Conservation (phyloP, 2,113 vertebrate species). For the Psittacula cyanocephala region DNA sequence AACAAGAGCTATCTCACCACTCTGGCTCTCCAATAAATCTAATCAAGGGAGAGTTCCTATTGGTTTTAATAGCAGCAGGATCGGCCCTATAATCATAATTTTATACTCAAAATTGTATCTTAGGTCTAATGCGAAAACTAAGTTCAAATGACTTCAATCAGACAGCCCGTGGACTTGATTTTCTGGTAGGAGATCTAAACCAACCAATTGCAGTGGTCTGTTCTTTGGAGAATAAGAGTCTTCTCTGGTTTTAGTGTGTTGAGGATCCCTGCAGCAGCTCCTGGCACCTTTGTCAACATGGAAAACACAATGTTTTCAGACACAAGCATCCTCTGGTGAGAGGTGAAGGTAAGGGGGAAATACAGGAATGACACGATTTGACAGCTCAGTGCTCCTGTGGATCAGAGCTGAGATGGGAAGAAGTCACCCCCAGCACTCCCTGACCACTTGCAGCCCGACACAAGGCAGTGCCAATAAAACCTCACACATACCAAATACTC, state of each 20-base stretch:
- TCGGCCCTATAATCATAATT: neutral
- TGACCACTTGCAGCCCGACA: neutral
- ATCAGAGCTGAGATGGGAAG: neutral
- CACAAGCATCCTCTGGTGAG: neutral
- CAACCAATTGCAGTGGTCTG: neutral
- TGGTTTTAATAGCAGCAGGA: neutral
- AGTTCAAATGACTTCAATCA: neutral
- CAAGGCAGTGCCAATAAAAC: accelerated
- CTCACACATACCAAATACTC: neutral
- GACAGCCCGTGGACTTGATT: neutral
- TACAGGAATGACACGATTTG: neutral
- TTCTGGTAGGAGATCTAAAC: neutral
- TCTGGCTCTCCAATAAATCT: neutral
- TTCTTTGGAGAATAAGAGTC: neutral
- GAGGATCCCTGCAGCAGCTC: neutral
- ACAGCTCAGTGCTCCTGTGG: neutral
- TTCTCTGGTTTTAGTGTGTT: neutral
- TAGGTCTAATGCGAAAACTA: neutral
- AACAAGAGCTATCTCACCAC: neutral
- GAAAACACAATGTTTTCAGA: neutral
- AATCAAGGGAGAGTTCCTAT: neutral
- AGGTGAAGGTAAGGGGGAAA: neutral
- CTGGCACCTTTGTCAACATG: accelerated
- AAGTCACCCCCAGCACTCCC: neutral
- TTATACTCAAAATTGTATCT: neutral